Conservation (phyloP, 2,888 invertebrate species). For the Drosophila melanocephala region DNA sequence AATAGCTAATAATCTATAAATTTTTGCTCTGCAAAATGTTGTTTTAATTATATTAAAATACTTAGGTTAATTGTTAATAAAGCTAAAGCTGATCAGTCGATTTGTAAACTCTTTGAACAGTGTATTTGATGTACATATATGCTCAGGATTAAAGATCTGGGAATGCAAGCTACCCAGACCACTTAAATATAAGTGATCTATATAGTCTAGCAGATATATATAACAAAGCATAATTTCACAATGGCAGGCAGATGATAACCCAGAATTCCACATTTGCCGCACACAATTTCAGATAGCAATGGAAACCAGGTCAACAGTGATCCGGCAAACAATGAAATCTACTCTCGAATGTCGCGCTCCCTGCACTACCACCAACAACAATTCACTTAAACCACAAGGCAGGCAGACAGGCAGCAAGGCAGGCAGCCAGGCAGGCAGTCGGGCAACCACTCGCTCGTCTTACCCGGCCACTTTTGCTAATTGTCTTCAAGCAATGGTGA, state of each 20-base stretch:
- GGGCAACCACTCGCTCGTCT: slow-evolving; percentile 36
- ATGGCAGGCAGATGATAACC: slow-evolving; percentile 30
- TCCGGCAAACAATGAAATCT: slow-evolving; percentile 34
- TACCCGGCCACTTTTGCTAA: slow-evolving; percentile 68
- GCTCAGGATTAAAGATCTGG: not conserved
- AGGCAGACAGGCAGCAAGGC: not conserved
- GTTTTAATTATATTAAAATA: too few relatives aligned
- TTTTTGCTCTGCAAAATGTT: too few relatives aligned
- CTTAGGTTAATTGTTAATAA: too few relatives aligned
- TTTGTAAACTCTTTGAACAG: too few relatives aligned
- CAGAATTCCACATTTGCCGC: slow-evolving; percentile 30
- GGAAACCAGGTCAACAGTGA: slow-evolving; percentile 39
- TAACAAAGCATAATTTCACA: slow-evolving; percentile 20
- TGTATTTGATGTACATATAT: not conserved
- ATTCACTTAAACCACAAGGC: slow-evolving; percentile 20
- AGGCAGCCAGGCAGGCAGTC: not conserved
- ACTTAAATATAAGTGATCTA: slow-evolving; percentile 7
- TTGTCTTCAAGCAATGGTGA: slow-evolving; percentile 64
- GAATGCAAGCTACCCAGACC: too few relatives aligned
- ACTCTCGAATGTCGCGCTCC: slow-evolving; percentile 1
- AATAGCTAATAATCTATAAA: not conserved
- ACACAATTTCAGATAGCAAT: slow-evolving; percentile 33
- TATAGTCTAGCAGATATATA: not conserved
- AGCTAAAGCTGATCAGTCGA: too few relatives aligned
- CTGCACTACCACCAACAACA: slow-evolving; percentile 18